Conservation (phyloP, 1,140 invertebrate species). For the Drosophila baimaii region DNA sequence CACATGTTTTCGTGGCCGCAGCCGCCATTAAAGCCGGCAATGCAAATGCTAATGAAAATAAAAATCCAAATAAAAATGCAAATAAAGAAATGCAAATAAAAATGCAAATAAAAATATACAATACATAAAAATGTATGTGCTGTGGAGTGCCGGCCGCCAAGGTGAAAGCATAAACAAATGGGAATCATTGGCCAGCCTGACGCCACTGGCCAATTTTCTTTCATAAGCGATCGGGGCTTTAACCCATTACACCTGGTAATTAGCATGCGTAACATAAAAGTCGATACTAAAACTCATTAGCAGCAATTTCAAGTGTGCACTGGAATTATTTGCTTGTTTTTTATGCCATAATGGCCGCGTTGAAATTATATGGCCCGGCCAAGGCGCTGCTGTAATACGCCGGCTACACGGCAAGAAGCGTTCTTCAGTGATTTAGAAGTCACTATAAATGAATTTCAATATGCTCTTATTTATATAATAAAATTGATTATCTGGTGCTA, state of each 20-base stretch:
- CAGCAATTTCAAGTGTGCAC: conserved; percentile 56
- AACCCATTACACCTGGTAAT: conserved; percentile 59
- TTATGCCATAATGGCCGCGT: conserved; percentile 7
- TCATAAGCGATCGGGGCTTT: conserved; percentile 36
- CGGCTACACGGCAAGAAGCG: neutral
- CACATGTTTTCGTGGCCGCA: conserved; percentile 59
- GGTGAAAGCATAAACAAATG: conserved; percentile 32
- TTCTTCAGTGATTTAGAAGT: neutral
- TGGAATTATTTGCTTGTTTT: conserved; percentile 33
- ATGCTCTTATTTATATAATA: neutral
- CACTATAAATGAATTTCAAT: neutral
- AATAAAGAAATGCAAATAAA: conserved; percentile 32
- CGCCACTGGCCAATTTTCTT: conserved; percentile 27
- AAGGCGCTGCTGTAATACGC: conserved; percentile 14
- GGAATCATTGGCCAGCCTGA: conserved; percentile 19
- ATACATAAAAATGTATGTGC: conserved; percentile 31
- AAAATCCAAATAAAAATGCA: conserved; percentile 39
- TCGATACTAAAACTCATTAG: conserved; percentile 71
- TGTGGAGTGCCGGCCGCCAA: conserved; percentile 26
- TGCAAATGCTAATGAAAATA: conserved; percentile 45
- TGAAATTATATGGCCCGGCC: conserved; percentile 16
- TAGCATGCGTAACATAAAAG: conserved; percentile 59
- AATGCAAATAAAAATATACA: conserved; percentile 25
- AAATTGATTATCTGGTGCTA: neutral
- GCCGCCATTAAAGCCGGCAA: conserved; percentile 37